Evolutionary conservation across 2,113 vertebrate species (phyloP).

Genomic region (Hemiscyllium ocellatum): DNA sequence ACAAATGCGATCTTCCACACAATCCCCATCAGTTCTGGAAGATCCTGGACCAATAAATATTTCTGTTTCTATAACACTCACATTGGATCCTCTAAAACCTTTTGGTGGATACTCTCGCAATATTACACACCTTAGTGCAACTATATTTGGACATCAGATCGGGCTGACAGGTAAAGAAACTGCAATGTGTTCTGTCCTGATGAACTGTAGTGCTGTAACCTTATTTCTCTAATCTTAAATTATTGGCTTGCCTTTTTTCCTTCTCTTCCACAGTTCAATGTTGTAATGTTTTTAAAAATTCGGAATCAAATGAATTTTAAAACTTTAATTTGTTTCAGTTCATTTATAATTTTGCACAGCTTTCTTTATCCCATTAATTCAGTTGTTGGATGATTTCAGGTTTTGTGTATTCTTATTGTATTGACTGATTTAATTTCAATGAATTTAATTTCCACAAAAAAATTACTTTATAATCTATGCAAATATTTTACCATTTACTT

Average conservation of each 20-base stretch:
- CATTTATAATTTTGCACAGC: background rate
- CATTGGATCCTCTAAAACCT: constrained; percentile 79
- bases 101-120: constrained; percentile 93
- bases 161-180: constrained; percentile 71
- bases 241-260: background rate
- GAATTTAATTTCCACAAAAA: background rate
- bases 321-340: background rate
- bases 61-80: constrained; percentile 88
- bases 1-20: constrained; percentile 76
- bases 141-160: constrained; percentile 83
- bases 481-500: background rate
- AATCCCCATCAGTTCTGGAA: constrained; percentile 73
- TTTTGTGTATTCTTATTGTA: background rate
- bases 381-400: background rate
- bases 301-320: background rate
- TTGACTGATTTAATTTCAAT: background rate
- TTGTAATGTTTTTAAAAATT: background rate
- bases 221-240: background rate
- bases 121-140: constrained; percentile 84
- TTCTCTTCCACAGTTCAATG: background rate
- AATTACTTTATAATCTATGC: background rate
- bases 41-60: constrained; percentile 85
- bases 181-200: background rate
- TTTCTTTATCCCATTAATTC: background rate
- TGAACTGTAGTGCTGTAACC: background rate